These are phyloP conservation scores for Suncus etruscus DNA, from an alignment of 2,113 vertebrate species.

Conservation along the genomic window DNA sequence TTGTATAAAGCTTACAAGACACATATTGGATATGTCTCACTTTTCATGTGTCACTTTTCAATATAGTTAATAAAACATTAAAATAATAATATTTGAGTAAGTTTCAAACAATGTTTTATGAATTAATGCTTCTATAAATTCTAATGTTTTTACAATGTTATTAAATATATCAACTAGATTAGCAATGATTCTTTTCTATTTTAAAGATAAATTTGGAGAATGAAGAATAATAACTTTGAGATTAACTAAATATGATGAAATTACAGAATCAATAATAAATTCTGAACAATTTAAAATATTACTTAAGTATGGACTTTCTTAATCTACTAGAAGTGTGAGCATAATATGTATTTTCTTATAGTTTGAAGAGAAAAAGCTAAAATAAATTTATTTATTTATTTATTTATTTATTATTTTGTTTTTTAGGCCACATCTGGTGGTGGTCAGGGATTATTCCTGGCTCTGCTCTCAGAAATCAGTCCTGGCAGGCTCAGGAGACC, in stretches of 20 bases:
- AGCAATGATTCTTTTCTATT: background rate
- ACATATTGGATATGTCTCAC: background rate
- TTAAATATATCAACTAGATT: background rate
- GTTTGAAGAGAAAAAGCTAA: slow-evolving; percentile 3
- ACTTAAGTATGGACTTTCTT: background rate
- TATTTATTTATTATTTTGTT: no score
- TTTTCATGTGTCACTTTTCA: background rate
- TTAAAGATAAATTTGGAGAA: slow-evolving; percentile 34
- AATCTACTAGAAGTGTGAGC: background rate
- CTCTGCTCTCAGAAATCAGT: no score
- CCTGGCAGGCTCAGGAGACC: no score
- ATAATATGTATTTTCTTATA: background rate
- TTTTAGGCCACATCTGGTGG: no score
- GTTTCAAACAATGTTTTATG: background rate
- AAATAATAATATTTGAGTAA: background rate
- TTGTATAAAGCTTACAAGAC: background rate
- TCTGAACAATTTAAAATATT: background rate
- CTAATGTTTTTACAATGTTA: background rate
- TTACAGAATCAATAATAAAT: background rate
- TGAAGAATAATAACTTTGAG: background rate
- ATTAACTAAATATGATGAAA: slow-evolving; percentile 1
- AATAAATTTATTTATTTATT: background rate
- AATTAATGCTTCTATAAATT: background rate
- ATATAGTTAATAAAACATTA: background rate
- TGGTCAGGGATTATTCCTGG: no score